These are phyloP conservation scores for Scaptodrosophila lebanonensis DNA, from an alignment of 1,140 invertebrate species.

Conservation along the genomic window DNA sequence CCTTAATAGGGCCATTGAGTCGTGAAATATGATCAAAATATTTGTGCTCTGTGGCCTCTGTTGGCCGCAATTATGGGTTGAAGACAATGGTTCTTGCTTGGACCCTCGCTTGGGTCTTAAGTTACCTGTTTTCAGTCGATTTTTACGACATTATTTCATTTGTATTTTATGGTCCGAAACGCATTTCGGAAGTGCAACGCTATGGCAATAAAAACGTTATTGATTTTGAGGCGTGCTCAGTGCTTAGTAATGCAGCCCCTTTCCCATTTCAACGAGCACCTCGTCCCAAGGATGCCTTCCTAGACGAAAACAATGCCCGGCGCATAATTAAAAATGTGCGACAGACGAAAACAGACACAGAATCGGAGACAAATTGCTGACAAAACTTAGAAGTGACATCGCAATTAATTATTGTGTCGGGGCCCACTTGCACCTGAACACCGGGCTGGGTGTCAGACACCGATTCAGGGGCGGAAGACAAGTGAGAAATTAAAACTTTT, in stretches of 20 bases:
- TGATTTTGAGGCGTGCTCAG: conserved; percentile 11
- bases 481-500: conserved; percentile 71
- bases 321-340: conserved; percentile 45
- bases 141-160: conserved; percentile 71
- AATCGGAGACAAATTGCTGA: conserved; percentile 69
- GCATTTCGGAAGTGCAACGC: conserved; percentile 60
- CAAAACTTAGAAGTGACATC: conserved; percentile 54
- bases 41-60: conserved; percentile 58
- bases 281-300: conserved; percentile 1
- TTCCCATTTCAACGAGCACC: background rate
- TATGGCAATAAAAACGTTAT: conserved; percentile 52
- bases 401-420: conserved; percentile 70
- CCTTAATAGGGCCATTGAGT: conserved; percentile 34
- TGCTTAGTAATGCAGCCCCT: background rate
- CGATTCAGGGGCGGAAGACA: conserved; percentile 53
- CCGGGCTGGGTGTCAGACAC: conserved; percentile 10
- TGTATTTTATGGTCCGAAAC: conserved; percentile 46
- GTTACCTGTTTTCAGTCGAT: conserved; percentile 48
- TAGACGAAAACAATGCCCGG: too few species aligned
- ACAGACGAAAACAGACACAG: conserved; percentile 42
- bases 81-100: conserved; percentile 35
- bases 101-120: conserved; percentile 49
- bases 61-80: conserved; percentile 57
- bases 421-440: conserved; percentile 19
- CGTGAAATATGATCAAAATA: conserved; percentile 74